Evolutionary conservation across 2,113 vertebrate species (phyloP).

Genomic region (Heptranchias perlo): DNA sequence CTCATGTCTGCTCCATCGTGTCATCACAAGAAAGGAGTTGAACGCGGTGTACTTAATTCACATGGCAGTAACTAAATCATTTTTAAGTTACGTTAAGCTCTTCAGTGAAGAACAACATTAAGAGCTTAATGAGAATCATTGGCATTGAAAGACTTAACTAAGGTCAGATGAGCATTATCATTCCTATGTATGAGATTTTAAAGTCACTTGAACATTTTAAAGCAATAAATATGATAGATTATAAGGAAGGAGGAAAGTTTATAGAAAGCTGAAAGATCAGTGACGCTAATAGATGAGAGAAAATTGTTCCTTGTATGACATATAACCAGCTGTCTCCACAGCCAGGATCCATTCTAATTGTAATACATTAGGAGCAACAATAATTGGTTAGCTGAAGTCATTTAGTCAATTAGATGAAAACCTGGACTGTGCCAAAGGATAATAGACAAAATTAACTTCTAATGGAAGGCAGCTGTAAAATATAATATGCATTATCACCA

Average conservation of each 20-base stretch:
- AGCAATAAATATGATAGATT: neutral
- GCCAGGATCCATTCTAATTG: conserved; percentile 55
- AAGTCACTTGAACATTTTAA: neutral
- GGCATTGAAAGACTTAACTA: no score
- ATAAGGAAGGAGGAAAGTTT: neutral
- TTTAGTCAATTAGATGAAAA: conserved; percentile 55
- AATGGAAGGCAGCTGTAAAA: conserved; percentile 37
- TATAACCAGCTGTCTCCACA: conserved; percentile 49
- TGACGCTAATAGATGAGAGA: neutral
- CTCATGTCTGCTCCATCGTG: neutral
- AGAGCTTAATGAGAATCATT: neutral
- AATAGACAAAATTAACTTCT: conserved; percentile 27
- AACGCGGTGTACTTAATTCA: neutral
- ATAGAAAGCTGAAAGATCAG: neutral
- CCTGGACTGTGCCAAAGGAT: conserved; percentile 45
- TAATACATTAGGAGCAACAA: conserved; percentile 49
- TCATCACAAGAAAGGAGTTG: neutral
- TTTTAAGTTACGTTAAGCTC: neutral
- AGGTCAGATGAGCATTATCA: neutral
- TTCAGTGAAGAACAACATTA: neutral
- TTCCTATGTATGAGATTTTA: neutral
- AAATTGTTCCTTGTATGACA: conserved; percentile 35
- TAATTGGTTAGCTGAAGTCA: conserved; percentile 48
- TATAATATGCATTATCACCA: conserved; percentile 24
- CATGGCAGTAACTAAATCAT: neutral